Conservation (phyloP, 2,797 vertebrate species). For the Pangasius djambal region DNA sequence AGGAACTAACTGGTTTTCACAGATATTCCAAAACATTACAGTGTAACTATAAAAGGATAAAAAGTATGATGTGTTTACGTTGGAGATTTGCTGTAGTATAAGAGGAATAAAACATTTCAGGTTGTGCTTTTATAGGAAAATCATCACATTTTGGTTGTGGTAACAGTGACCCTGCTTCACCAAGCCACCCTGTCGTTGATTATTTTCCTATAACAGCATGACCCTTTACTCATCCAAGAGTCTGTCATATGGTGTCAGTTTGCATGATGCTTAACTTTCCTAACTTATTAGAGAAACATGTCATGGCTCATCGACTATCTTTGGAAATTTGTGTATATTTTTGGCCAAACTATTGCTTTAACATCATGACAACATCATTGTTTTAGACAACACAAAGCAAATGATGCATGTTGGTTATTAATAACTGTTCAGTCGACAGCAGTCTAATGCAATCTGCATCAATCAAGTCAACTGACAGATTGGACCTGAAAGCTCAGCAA, state of each 20-base stretch:
- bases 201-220: too few relatives aligned
- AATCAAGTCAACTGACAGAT: slow-evolving; percentile 15
- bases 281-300: neutral
- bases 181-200: neutral
- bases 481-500: slow-evolving; percentile 19
- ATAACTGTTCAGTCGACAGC: slow-evolving; percentile 12
- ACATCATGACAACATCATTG: neutral
- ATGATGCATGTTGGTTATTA: neutral
- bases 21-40: neutral
- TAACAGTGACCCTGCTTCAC: neutral
- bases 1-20: too few relatives aligned
- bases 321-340: neutral
- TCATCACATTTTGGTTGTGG: neutral
- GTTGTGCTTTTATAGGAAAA: neutral
- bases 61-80: neutral
- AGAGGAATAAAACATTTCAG: neutral
- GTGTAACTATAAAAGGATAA: neutral
- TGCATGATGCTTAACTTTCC: neutral
- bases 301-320: neutral
- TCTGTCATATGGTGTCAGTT: neutral
- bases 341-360: neutral
- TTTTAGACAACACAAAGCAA: neutral
- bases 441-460: slow-evolving; percentile 14
- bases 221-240: neutral
- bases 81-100: neutral